phyloP scores from a whole-genome alignment of 2,113 vertebrate species.

The Notarius quadriscutis region DNA sequence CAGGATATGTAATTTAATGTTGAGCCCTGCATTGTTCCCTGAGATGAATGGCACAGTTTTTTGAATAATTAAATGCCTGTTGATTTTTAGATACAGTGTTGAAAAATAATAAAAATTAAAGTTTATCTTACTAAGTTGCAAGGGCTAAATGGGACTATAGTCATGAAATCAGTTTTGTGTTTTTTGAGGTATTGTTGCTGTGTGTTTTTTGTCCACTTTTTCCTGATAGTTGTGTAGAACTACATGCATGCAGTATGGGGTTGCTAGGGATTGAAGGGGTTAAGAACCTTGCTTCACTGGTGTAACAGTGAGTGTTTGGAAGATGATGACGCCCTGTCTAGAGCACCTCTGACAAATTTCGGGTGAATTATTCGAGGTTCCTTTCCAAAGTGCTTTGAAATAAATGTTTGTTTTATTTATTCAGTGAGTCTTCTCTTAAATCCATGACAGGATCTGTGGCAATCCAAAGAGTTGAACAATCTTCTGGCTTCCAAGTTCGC shows the following conservation, averaged over 20 bases:
- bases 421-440: background rate
- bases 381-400: background rate
- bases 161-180: background rate
- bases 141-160: background rate
- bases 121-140: too few species aligned
- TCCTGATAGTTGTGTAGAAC: background rate
- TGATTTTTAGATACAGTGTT: background rate
- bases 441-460: background rate
- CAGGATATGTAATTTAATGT: too few species aligned
- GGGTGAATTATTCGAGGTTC: background rate
- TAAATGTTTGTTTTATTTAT: background rate
- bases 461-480: background rate
- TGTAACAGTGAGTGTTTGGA: too few species aligned
- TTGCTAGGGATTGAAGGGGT: background rate
- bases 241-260: background rate
- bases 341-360: background rate
- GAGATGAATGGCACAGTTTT: background rate
- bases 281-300: background rate
- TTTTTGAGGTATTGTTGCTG: background rate
- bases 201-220: background rate
- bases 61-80: background rate
- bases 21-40: background rate
- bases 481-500: background rate
- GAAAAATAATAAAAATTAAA: too few species aligned
- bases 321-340: background rate